These are phyloP conservation scores for Spisula solida DNA, from an alignment of 2,888 invertebrate species.

Conservation along the genomic window DNA sequence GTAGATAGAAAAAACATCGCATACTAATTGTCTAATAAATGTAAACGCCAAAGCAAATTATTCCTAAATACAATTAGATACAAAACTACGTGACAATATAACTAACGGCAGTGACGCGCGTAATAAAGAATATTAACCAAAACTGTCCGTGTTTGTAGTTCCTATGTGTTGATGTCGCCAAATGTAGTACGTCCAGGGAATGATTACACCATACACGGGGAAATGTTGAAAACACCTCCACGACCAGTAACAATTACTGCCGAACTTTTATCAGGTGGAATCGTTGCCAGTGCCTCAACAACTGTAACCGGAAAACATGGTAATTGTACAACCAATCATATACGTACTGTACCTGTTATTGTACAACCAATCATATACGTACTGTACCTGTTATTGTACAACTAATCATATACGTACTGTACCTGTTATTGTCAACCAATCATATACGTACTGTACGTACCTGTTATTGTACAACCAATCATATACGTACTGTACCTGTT, in stretches of 20 bases:
- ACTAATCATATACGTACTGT: neutral
- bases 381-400: constrained; percentile 33
- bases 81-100: neutral
- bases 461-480: constrained; percentile 15
- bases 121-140: neutral
- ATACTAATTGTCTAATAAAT: no score
- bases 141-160: constrained; percentile 50
- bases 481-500: constrained; percentile 30
- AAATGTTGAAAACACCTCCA: constrained; percentile 33
- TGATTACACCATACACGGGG: constrained; percentile 54
- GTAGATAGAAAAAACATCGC: neutral
- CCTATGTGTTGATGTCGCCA: constrained; percentile 60
- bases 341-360: constrained; percentile 28
- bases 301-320: constrained; percentile 37
- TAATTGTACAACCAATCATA: neutral
- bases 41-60: no score
- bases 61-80: no score
- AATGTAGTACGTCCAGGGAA: constrained; percentile 58
- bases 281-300: constrained; percentile 34
- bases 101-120: neutral
- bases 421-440: constrained; percentile 22
- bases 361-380: neutral
- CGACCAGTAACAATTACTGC: constrained; percentile 50
- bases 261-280: constrained; percentile 32
- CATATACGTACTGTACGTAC: neutral